Conservation (phyloP, 2,888 invertebrate genomes). For the Anthophora plumipes region DNA sequence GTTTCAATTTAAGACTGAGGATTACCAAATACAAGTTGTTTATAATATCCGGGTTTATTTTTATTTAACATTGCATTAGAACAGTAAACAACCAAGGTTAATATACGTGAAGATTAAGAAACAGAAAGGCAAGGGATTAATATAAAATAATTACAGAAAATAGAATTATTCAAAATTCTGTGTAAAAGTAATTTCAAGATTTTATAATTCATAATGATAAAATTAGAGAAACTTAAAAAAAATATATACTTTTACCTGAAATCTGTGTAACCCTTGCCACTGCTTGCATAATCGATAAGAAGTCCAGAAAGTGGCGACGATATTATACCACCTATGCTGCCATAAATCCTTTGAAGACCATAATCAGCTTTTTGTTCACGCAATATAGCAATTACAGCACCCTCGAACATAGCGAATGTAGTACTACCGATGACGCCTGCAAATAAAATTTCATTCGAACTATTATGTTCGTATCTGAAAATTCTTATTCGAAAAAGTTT, state of each 20-base stretch:
- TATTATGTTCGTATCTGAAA: too few relatives aligned
- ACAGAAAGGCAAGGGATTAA: too few relatives aligned
- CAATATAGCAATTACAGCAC: conserved; percentile 91
- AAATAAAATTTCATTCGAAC: conserved; percentile 77
- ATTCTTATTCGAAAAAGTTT: too few relatives aligned
- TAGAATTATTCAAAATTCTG: too few relatives aligned
- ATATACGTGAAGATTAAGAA: too few relatives aligned
- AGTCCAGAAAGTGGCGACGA: conserved; percentile 91
- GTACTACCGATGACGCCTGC: conserved; percentile 90
- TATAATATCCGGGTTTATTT: too few relatives aligned
- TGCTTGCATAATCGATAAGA: conserved; percentile 91
- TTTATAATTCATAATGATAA: neutral
- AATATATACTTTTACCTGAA: conserved; percentile 87
- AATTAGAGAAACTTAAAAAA: neutral
- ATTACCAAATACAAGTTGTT: too few relatives aligned
- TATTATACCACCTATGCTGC: conserved; percentile 91
- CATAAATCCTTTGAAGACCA: conserved; percentile 91
- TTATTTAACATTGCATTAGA: too few relatives aligned
- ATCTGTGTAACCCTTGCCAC: conserved; percentile 89
- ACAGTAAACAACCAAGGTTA: too few relatives aligned
- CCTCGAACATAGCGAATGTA: conserved; percentile 92
- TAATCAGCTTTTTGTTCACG: conserved; percentile 92
- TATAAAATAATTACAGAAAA: too few relatives aligned
- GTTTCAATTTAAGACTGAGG: too few relatives aligned
- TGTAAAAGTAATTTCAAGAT: too few relatives aligned